phyloP scores from a whole-genome alignment of 2,797 vertebrate genomes.

The Chaenodraco wilsoni region DNA sequence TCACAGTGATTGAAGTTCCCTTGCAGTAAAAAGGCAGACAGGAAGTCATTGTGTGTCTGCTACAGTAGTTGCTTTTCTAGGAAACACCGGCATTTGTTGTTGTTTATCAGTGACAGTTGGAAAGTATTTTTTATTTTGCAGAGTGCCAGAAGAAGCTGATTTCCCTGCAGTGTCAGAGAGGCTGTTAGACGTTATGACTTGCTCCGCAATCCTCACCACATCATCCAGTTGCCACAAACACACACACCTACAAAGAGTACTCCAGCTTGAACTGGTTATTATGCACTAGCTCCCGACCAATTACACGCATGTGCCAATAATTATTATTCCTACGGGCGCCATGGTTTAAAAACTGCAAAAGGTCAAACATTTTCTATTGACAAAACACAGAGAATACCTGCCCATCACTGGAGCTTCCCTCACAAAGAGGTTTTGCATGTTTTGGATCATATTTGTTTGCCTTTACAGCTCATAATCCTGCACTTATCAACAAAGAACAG shows the following conservation, averaged over 20 bases:
- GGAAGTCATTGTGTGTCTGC: constrained; percentile 17
- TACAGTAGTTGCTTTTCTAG: constrained; percentile 11
- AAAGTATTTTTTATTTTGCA: constrained; percentile 29
- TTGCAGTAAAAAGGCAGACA: constrained; percentile 18
- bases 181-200: constrained; percentile 47
- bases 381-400: neutral
- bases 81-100: constrained; percentile 14
- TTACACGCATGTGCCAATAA: constrained; percentile 33
- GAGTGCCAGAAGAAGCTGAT: constrained; percentile 55
- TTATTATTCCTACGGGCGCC: neutral
- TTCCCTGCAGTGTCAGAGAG: constrained; percentile 64
- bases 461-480: neutral
- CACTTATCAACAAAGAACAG: neutral
- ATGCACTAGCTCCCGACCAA: constrained; percentile 22
- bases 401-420: neutral
- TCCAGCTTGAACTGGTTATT: constrained; percentile 29
- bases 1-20: neutral
- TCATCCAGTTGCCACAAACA: neutral
- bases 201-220: constrained; percentile 5
- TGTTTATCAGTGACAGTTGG: constrained; percentile 41
- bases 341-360: neutral
- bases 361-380: neutral
- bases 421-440: neutral
- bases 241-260: constrained; percentile 9
- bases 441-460: neutral